Percentiles rank a stretch among this genome's conserved stretches.
These are phyloP conservation scores for Parelbella ahira DNA, from an alignment of 2,888 invertebrate genomes.

Conservation along the genomic window DNA sequence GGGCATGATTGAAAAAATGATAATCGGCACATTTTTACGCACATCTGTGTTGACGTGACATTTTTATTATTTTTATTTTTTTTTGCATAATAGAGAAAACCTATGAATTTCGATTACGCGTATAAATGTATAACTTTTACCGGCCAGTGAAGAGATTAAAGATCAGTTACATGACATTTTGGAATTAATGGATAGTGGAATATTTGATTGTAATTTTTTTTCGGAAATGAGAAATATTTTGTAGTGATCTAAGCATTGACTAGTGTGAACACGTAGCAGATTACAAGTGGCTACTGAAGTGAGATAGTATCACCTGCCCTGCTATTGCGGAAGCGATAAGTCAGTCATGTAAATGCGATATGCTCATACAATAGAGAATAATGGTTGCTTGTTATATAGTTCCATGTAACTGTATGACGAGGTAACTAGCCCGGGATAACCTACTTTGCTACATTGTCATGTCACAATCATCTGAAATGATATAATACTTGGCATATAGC, in stretches of 20 bases:
- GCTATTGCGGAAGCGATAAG: constrained; percentile 16
- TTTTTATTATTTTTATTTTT: too few species aligned
- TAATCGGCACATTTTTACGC: too few species aligned
- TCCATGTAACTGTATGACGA: too few species aligned
- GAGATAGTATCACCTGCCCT: constrained; percentile 21
- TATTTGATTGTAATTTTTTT: not conserved
- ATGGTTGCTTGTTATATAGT: constrained; percentile 19
- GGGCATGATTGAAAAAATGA: too few species aligned
- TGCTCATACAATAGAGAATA: not conserved
- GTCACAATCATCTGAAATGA: too few species aligned
- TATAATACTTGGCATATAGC: too few species aligned
- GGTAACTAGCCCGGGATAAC: too few species aligned
- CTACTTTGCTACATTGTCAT: too few species aligned
- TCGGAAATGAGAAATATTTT: not conserved
- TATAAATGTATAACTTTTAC: constrained; percentile 29
- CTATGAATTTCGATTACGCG: too few species aligned
- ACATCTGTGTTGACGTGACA: too few species aligned
- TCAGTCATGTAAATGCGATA: not conserved
- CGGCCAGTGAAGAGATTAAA: constrained; percentile 10
- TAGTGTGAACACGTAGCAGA: not conserved
- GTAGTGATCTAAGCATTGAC: too few species aligned
- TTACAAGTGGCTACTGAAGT: constrained; percentile 2
- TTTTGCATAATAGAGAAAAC: too few species aligned
- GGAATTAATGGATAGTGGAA: constrained; percentile 50
- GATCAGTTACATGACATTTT: constrained; percentile 29